These are phyloP conservation scores for Synergus laeviventris DNA, from an alignment of 2,888 invertebrate genomes.

Conservation along the genomic window DNA sequence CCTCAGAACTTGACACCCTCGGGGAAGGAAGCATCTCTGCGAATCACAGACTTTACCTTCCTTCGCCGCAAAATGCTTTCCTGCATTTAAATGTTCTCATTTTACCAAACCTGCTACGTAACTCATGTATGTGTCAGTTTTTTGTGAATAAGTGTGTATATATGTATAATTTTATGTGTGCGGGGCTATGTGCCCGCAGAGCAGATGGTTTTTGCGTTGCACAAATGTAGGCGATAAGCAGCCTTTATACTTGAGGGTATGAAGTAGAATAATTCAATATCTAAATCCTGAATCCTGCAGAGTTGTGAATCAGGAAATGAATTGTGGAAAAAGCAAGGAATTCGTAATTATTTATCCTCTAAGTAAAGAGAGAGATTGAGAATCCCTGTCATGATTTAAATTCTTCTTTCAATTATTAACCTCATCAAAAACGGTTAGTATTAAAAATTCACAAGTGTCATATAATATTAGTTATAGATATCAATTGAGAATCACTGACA, in stretches of 20 bases:
- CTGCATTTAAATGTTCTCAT: conserved; percentile 32
- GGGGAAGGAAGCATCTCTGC: conserved; percentile 19
- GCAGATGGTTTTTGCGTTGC: not conserved
- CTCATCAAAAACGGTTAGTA: no score
- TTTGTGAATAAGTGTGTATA: conserved; percentile 9
- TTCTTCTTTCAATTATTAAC: no score
- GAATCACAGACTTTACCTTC: conserved; percentile 34
- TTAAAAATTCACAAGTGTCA: no score
- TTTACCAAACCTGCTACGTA: conserved; percentile 18
- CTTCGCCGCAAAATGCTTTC: conserved; percentile 27
- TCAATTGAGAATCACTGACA: no score
- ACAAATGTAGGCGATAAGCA: conserved; percentile 22
- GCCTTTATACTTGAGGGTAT: conserved; percentile 5
- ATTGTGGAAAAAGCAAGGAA: not conserved
- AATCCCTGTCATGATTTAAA: not conserved
- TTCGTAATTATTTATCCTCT: not conserved
- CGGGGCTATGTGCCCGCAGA: not conserved
- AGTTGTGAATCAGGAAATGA: not conserved
- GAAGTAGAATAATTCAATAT: conserved; percentile 27
- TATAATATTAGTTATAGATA: no score
- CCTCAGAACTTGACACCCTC: conserved; percentile 14
- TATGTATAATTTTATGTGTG: not conserved
- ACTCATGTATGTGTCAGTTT: not conserved
- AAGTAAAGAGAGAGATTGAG: not conserved
- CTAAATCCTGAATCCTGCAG: conserved; percentile 31